Evolutionary conservation across 30 jellyfish, hydroid and myxozoan genomes (phyloP), one percentile per base, ranked within the genome.

Genomic region (Mastigias papua): DNA sequence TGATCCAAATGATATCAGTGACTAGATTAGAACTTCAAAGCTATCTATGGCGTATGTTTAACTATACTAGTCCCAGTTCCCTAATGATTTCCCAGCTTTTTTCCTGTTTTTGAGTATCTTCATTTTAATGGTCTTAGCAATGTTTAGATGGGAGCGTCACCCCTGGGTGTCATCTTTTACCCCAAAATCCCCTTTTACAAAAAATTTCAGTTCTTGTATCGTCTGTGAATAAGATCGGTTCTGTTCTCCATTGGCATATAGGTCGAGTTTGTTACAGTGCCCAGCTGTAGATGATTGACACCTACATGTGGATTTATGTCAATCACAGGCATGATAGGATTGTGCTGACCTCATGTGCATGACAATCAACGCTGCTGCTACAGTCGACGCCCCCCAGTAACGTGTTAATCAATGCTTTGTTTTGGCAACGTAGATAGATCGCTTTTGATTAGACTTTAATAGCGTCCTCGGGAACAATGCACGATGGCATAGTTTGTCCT

Each of bases 361-460:
- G 60, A 46, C 16, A 46, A 46, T 6, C 60, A 8, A 46, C 60
- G 60, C 60, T 16, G 60, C n/a, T n/a, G n/a, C 13, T 46, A 46
- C 16, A 16, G 25, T 51, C 67, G 17, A 51, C 67, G 54, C 54
- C 67, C 27, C 67, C 27, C 23, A 51, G 27, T 21, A 51, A 51
- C 67, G 67, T 23, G 67, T 21, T 51, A 51, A 10, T 51, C 27
- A 51, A 10, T 51, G 67, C 67, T 51, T 10, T 51, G 27, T 51
- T 51, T 51, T 51, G 67, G 17, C 67, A 4, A 21, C 67, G 17
- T 51, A 51, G 67, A 16, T 10, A 51, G 27, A 21, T 5, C 5
- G 67, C 67, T 51, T 51, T 51, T 51, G 67, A 51, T 51, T 51
- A 51, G 67, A 51, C 2, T 51, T 51, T 51, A 51, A 51, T 17